Base-by-base conservation (phyloP, 2,888 invertebrate genomes). In the Epistrophe grossulariae region DNA sequence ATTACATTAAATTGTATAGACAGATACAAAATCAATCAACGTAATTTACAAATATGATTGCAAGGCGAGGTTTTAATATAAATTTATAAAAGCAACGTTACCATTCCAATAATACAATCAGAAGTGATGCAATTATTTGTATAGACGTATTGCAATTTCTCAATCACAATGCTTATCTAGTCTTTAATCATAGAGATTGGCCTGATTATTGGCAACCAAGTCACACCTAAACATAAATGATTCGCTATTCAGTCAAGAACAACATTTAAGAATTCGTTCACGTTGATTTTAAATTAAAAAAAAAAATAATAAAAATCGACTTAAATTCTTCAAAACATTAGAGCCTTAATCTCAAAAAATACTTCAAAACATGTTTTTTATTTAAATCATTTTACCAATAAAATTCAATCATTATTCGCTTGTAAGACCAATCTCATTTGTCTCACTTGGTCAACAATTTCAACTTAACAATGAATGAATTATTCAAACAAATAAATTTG, bases 401-500 rank as follows among this genome's bases (percentile, higher is more conserved):
- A 55, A 55, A 31, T 55, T 28, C 28, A 55, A 55, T 55, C 24
- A 28, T 31, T 55, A 24, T 24, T 24, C 24, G 3, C 28, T 28
- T n/a, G 8, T 28, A 28, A 55, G 55, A 55, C 28, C 17, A 24
- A 55, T 17, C 35, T 62, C 17, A 74, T 60, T 60, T 59, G 66
- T 62, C 66, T 60, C 80, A 80, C 35, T 80, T 64, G 35, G 52
- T 52, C 45, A 62, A 60, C 38, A 50, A 59, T 40, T 59, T 38
- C 28, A 11, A 19, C 35, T 31, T 38, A 15, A 50, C 55, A 19
- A 19, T 59, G 10, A 68, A 73, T 73, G 64, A 72, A 66, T 79
- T 38, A 31, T 19, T 64, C 72, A 55, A 62, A 72, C 28, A 72
- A 19, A 57, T 62, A 57, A 43, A 57, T 40, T 28, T 55, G 55